These are phyloP conservation scores for Hirtodrosophila confusa DNA, from an alignment of 2,888 invertebrate genomes.

Conservation along the genomic window DNA sequence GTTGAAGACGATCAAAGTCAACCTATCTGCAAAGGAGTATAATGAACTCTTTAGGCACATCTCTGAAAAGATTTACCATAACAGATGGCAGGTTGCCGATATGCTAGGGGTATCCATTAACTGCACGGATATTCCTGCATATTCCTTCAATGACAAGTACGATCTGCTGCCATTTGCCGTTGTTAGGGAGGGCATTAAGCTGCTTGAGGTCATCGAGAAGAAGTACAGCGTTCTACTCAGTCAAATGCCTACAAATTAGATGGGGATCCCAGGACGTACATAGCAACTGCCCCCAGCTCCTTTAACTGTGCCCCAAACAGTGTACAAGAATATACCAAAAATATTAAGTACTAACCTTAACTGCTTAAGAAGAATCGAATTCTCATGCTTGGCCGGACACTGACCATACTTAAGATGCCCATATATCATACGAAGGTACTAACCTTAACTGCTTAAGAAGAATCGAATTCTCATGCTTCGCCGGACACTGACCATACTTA, in stretches of 20 bases:
- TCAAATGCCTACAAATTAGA: neutral
- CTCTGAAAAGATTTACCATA: constrained; percentile 15
- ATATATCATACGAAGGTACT: neutral
- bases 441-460: neutral
- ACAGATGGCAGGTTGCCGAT: neutral
- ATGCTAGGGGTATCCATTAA: neutral
- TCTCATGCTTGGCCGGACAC: neutral
- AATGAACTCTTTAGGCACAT: constrained; percentile 1
- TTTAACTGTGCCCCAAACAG: constrained; percentile 1
- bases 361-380: neutral
- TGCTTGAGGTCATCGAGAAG: constrained; percentile 33
- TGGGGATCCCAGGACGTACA: neutral
- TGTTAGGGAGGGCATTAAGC: constrained; percentile 34
- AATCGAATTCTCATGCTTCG: constrained; percentile 2
- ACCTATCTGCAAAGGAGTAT: neutral
- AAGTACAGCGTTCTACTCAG: constrained; percentile 34
- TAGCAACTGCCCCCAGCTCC: neutral
- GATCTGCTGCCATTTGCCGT: constrained; percentile 4
- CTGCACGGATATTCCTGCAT: neutral
- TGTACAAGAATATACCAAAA: constrained; percentile 49
- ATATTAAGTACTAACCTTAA: neutral
- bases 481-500: neutral
- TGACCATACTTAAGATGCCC: neutral
- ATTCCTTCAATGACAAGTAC: neutral
- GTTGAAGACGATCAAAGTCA: neutral